Evolutionary conservation across 2,797 vertebrate genomes (phyloP).

Genomic region (Rhadinocentrus ornatus): DNA sequence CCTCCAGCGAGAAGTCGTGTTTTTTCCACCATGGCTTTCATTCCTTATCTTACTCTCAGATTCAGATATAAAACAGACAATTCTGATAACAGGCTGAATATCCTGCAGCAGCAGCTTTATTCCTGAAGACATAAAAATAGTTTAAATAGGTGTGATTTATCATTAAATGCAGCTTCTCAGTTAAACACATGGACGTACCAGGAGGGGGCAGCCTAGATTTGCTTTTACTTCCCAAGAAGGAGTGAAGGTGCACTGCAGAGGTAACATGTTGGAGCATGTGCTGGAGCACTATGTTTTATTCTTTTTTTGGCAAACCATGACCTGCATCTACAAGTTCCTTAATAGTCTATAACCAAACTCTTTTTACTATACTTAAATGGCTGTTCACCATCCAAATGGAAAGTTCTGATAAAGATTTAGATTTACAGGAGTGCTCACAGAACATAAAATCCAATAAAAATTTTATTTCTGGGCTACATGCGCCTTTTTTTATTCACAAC

Average conservation of each 20-base stretch:
- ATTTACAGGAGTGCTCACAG: neutral
- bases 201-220: constrained; percentile 55
- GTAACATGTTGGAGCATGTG: constrained; percentile 41
- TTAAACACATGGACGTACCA: constrained; percentile 15
- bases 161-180: neutral
- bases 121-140: neutral
- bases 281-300: neutral
- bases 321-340: constrained; percentile 51
- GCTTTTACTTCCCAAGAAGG: neutral
- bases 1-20: constrained; percentile 40
- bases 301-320: constrained; percentile 27
- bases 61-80: neutral
- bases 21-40: constrained; percentile 13
- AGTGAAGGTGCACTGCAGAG: neutral
- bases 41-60: constrained; percentile 2
- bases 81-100: neutral
- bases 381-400: neutral
- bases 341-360: constrained; percentile 3
- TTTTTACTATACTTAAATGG: constrained; percentile 1
- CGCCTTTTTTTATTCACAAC: neutral
- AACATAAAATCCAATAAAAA: neutral
- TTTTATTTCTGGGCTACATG: neutral
- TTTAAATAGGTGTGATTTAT: neutral
- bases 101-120: neutral
- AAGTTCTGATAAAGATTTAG: neutral